These are phyloP conservation scores for Luidia sarsii DNA, from an alignment of 53 echinoderm and acorn worm species.

Conservation along the genomic window DNA sequence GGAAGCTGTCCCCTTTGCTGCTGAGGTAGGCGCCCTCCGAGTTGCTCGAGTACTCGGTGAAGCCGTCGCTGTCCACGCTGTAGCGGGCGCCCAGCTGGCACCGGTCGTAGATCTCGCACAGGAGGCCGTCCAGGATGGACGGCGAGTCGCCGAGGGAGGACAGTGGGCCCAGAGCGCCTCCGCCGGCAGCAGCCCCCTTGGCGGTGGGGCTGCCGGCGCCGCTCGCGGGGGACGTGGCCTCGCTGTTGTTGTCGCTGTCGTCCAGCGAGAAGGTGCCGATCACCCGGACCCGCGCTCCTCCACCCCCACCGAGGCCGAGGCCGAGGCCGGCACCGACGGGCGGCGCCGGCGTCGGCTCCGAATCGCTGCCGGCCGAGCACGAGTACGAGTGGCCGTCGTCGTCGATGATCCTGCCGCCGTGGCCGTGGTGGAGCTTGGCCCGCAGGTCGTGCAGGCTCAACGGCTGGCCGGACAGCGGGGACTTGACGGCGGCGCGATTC, in stretches of 20 bases:
- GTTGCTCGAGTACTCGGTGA: constrained; percentile 92
- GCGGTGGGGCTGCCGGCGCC: neutral
- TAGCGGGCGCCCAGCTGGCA: constrained; percentile 69
- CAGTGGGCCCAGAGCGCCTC: too few species aligned
- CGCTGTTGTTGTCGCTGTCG: constrained; percentile 58
- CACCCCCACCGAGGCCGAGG: neutral
- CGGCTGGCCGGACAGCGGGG: too few species aligned
- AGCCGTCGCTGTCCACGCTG: constrained; percentile 93
- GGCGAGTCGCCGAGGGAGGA: too few species aligned
- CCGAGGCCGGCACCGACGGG: neutral
- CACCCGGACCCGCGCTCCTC: constrained; percentile 1
- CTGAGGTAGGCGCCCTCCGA: constrained; percentile 91
- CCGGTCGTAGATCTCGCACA: constrained; percentile 93
- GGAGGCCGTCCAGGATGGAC: constrained; percentile 83
- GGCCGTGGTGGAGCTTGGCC: neutral
- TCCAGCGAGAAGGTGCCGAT: constrained; percentile 35
- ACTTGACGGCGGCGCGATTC: too few species aligned
- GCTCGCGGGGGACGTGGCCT: constrained; percentile 25
- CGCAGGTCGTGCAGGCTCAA: neutral
- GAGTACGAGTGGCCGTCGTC: too few species aligned
- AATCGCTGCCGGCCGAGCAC: constrained; percentile 36
- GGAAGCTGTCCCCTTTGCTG: constrained; percentile 96
- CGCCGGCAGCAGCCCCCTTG: too few species aligned
- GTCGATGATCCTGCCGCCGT: too few species aligned
- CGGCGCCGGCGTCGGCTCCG: neutral